These are phyloP conservation scores for Carpatolechia fugitivella DNA, from an alignment of 2,888 invertebrate genomes.

Conservation along the genomic window DNA sequence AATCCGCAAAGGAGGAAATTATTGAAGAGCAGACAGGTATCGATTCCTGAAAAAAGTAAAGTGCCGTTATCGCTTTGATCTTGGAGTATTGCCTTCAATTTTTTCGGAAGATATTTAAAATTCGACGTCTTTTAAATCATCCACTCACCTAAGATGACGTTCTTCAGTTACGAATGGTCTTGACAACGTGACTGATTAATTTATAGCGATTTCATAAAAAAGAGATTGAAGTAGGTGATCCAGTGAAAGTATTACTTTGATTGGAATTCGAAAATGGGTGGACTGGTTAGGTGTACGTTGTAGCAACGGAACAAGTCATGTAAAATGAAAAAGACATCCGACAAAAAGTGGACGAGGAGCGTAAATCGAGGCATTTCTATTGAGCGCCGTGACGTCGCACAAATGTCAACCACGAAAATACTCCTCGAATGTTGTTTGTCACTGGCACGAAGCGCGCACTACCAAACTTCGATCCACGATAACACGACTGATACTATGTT, in stretches of 20 bases:
- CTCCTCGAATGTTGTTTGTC: conserved; percentile 72
- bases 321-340: conserved; percentile 54
- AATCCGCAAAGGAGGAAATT: conserved; percentile 54
- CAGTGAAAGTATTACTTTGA: neutral
- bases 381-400: conserved; percentile 72
- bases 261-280: conserved; percentile 9
- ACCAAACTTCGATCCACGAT: conserved; percentile 52
- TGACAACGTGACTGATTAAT: conserved; percentile 35
- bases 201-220: neutral
- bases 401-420: conserved; percentile 65
- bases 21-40: conserved; percentile 51
- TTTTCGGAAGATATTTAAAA: conserved; percentile 48
- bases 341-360: conserved; percentile 50
- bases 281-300: conserved; percentile 16
- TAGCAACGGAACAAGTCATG: conserved; percentile 45
- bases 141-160: conserved; percentile 30
- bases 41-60: conserved; percentile 50
- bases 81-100: conserved; percentile 47
- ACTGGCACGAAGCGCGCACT: conserved; percentile 42
- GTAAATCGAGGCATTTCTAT: conserved; percentile 73
- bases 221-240: neutral
- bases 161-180: conserved; percentile 37
- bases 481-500: conserved; percentile 42
- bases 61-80: conserved; percentile 55
- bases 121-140: conserved; percentile 35